Conservation (phyloP, 2,888 invertebrate genomes). For the Tetranychus piercei region DNA sequence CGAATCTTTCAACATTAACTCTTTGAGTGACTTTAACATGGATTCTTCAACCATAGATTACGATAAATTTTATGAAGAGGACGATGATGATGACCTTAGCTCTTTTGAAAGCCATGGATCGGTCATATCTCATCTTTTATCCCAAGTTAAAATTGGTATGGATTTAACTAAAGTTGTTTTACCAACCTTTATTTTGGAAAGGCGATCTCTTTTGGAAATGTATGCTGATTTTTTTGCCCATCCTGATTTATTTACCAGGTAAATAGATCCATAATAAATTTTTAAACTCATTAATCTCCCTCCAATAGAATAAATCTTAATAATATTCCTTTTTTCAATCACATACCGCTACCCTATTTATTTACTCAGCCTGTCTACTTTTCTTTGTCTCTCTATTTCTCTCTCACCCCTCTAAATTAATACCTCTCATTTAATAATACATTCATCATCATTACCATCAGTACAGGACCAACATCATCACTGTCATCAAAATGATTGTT, state of each 20-base stretch:
- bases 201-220: conserved; percentile 94
- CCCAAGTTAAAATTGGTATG: conserved; percentile 98
- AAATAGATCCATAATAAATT: conserved; percentile 27
- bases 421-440: not conserved
- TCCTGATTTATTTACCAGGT: conserved; percentile 86
- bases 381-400: not conserved
- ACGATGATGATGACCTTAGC: conserved; percentile 40
- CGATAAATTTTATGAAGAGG: conserved; percentile 25
- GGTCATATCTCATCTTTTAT: conserved; percentile 83
- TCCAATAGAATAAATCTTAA: not conserved
- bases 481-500: too few relatives aligned
- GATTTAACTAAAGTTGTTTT: conserved; percentile 96
- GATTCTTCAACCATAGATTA: conserved; percentile 16
- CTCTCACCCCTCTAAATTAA: not conserved
- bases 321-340: not conserved
- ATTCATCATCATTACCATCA: not conserved
- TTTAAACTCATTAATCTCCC: not conserved
- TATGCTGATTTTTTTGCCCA: conserved; percentile 99
- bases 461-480: too few relatives aligned
- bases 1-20: conserved; percentile 4
- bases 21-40: not conserved
- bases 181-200: conserved; percentile 93
- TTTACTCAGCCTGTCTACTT: too few relatives aligned
- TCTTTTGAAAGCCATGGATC: conserved; percentile 91
- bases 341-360: too few relatives aligned